These are phyloP conservation scores for Ornithoptera priamus DNA, from an alignment of 2,888 invertebrate genomes.

Conservation along the genomic window DNA sequence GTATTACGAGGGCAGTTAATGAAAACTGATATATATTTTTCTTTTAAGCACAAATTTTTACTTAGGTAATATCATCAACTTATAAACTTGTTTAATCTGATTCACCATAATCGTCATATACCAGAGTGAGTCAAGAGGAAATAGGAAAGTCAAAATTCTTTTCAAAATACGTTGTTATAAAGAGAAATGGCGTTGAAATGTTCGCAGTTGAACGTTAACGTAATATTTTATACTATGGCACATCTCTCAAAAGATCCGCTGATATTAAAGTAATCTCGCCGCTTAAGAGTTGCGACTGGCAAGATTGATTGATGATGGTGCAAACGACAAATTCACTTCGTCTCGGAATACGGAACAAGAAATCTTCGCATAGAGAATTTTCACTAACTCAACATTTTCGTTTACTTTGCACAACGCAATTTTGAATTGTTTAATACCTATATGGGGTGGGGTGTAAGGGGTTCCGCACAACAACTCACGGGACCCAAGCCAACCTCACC, in stretches of 20 bases:
- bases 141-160: slow-evolving; percentile 39
- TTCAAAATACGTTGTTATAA: slow-evolving; percentile 35
- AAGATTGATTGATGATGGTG: slow-evolving; percentile 68
- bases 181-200: slow-evolving; percentile 38
- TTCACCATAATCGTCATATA: slow-evolving; percentile 9
- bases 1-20: neutral
- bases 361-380: slow-evolving; percentile 23
- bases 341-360: slow-evolving; percentile 42
- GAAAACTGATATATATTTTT: neutral
- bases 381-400: neutral
- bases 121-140: slow-evolving; percentile 39
- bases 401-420: neutral
- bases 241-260: slow-evolving; percentile 57
- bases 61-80: neutral
- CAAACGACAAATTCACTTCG: slow-evolving; percentile 65
- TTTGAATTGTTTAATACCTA: neutral
- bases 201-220: slow-evolving; percentile 44
- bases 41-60: neutral
- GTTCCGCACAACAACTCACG: no score
- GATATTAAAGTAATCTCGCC: slow-evolving; percentile 69
- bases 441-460: no score
- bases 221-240: slow-evolving; percentile 56
- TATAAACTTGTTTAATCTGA: neutral
- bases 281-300: slow-evolving; percentile 66
- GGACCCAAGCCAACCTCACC: no score